Evolutionary conservation across 2,797 vertebrate genomes (phyloP), one percentile per base, ranked within the genome.

Genomic region (Pipistrellus nathusii): DNA sequence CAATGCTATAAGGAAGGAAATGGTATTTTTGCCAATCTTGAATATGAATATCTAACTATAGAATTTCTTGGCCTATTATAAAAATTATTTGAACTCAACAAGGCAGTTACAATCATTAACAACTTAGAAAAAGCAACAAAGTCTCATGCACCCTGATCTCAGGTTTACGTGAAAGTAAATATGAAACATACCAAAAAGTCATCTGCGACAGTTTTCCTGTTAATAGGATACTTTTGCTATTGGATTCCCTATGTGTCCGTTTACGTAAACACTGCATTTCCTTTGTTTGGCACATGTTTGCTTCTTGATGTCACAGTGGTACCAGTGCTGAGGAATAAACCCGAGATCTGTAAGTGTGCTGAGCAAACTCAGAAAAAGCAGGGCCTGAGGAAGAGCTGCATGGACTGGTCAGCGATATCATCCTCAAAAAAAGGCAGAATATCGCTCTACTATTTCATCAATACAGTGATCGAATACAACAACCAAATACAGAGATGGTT

Each of bases 21-120:
- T 9, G 0, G 18, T n/a, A 30, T 27, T 89, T 69, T 55, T 89
- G 35, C 38, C 35, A 21, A 46, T 88, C 14, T 88, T 68, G 2
- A 2, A 48, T 38, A 62, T 48, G 14, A 55, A 23, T 18, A 80
- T 69, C 13, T 51, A 46, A 17, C 13, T 46, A 27, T n/a, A 64
- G 6, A 85, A 82, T 82, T 35, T 55, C 10, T 38, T 62, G 51
- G 72, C 48, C 27, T 53, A 77, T 77, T 77, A 84, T 35, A 75
- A 80, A 91, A 72, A 73, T 44, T 64, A 92, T 72, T 27, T 23
- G 59, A 88, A 8, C 38, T 89, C 30, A 46, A 76, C 46, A 88
- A 91, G 44, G 21, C 48, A 73, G 21, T 41, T 44, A 64, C 32
- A 88, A 64, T 38, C 21, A 6, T 68, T 41, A 91, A 59, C 18